Evolutionary conservation across 2,888 invertebrate genomes (phyloP), one percentile per base, ranked within the genome.

Genomic region (Polydrusus cervinus): DNA sequence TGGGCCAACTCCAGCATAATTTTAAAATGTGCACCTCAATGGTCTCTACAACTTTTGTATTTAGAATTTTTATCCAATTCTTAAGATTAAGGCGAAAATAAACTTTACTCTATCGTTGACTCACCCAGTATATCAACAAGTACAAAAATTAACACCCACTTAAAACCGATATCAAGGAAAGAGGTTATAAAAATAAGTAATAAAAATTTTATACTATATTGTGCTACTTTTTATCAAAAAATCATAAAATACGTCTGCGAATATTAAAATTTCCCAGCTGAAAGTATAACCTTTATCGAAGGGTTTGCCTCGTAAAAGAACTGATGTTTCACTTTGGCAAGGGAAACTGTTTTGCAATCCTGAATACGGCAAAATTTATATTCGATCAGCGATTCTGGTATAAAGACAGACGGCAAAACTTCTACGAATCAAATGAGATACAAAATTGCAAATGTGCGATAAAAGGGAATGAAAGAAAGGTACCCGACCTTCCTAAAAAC

Each of bases 361-460:
- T 60, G 38, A 38, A 60, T 60, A 60, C 10, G 57, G 16, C 57
- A 60, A 30, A 60, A 38, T 60, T 60, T 60, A 38, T 60, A 60
- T 60, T 60, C 38, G 57, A 60, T 60, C 57, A 38, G 57, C 57
- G 57, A 60, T 40, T 60, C 40, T 30, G 57, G 25, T 38, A 60
- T 60, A 60, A 18, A 60, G 57, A 60, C 57, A 60, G 53, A 30
- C 30, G 53, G 30, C 53, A 30, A 30, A 38, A 38, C 55, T 55
- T 55, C 34, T 60, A 14, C 38, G 14, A 60, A 30, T 38, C 38
- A 60, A 60, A 60, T 34, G 55, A 55, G 34, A 55, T 34, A 55
- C 38, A 60, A 38, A 60, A 38, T 60, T 34, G 38, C 38, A 60
- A 60, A 60, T 60, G 10, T 11, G 18, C 9, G 57, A 60, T 13